Base-by-base conservation (phyloP, 2,113 vertebrate species). In the Garra rufa region DNA sequence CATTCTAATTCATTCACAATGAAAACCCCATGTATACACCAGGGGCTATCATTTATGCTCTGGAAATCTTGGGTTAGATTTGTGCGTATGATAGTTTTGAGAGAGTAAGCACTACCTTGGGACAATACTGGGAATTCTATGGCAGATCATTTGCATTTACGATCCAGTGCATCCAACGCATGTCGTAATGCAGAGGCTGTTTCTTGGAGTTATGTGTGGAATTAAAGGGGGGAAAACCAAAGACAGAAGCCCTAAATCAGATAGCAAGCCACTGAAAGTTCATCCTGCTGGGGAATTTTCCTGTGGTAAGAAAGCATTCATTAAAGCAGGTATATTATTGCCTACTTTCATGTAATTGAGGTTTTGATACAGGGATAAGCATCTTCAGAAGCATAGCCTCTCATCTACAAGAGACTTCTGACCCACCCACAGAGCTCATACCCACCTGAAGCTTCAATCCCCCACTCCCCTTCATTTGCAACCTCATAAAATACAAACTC, bases 401-500 rank as follows among this genome's bases (percentile, higher is more conserved):
- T 28, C 28, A 87, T 90, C 90, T 90, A 88, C 85, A 85, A 88
- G 90, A 86, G 78, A 83, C 82, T 82, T 46, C 41, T 34, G 79
- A 59, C 65, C 83, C 70, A 74, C 77, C 84, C 75, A 30, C 78
- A 38, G 30, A 69, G 82, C 85, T 38, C 21, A 70, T 70, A 92
- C 91, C 91, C 91, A 89, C 87, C 87, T 76, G 70, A 86, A 77
- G 59, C 65, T 71, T 57, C 80, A 83, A 86, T 59, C 76, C 69
- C 34, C 86, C 67, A 74, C 69, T 86, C 75, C 87, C 89, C 70
- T 87, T 86, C 88, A 87, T 80, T 59, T 59, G 44, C 71, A 90
- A 85, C 65, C 84, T 80, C 81, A 88, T 92, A 92, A 92, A 90
- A 82, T 84, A 75, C 77, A 75, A 63, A 13, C 85, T 90, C 88